phyloP scores from a whole-genome alignment of 30 jellyfish, hydroid and myxozoan species.

The Turritopsis dohrnii region DNA sequence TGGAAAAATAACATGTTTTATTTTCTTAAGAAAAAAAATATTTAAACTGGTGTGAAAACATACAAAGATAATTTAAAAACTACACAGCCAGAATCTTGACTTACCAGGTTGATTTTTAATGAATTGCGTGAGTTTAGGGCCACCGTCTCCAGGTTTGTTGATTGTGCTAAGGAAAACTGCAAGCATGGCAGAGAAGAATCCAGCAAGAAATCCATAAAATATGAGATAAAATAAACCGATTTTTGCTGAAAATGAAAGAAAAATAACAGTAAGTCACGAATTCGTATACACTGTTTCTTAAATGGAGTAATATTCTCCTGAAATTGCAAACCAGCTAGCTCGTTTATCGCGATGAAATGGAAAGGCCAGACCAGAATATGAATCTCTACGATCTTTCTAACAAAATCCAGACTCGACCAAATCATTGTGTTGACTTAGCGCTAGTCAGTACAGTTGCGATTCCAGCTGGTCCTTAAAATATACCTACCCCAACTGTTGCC shows the following conservation, averaged over 20 bases:
- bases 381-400: not conserved
- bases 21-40: too few species aligned
- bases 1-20: not conserved
- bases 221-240: conserved; percentile 86
- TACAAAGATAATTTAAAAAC: not conserved
- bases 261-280: not conserved
- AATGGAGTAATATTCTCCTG: not conserved
- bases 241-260: conserved; percentile 56
- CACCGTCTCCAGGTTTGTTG: conserved; percentile 89
- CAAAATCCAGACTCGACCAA: not conserved
- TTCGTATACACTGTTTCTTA: not conserved
- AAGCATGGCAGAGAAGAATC: conserved; percentile 77
- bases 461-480: not conserved
- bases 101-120: conserved; percentile 84
- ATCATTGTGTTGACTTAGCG: not conserved
- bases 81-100: not conserved
- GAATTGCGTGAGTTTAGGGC: conserved; percentile 82
- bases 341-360: not conserved
- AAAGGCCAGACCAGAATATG: conserved; percentile 11
- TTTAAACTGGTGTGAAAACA: not conserved
- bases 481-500: conserved; percentile 94
- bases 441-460: not conserved
- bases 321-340: not conserved
- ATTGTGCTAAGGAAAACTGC: conserved; percentile 74
- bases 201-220: conserved; percentile 82